Base-by-base conservation (phyloP, 2,888 invertebrate species). In the Lasioglossum malachurum region DNA sequence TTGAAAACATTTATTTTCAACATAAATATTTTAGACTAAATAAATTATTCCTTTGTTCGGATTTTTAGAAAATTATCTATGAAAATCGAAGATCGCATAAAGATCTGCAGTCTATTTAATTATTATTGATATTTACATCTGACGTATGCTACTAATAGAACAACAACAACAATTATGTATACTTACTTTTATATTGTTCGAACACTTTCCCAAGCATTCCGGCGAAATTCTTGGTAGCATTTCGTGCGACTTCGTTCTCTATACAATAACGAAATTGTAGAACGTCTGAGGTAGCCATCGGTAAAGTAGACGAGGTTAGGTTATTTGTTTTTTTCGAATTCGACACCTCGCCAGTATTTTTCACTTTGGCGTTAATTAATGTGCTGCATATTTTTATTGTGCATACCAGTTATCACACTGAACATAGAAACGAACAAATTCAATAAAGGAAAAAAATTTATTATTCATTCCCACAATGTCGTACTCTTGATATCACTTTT, bases 121-220 rank as follows among this genome's bases (percentile, higher is more conserved):
- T 64, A 44, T 35, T 60, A 69, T 35, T 41, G 57, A 76, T 60
- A 35, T 19, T 19, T n/a, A 71, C 27, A 64, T 31, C 31, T 49
- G 27, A 31, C 19, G 12, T 19, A 75, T 4, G 14, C 27, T 79
- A 44, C 60, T 64, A 31, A 31, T 64, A 31, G 31, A 64, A 53
- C 53, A 53, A 14, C n/a, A 75, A 77, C 16, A 76, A 75, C 16
- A 27, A 71, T 75, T 27, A 67, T 46, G 86, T 78, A 67, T 88
- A 92, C 93, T 91, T 93, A 94, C 94, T 91, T 88, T 90, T 89
- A 83, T 92, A 92, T 31, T 93, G 87, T 19, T 85, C 71, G 44
- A 88, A 90, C 71, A 89, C 87, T 67, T 91, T 86, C 57, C 82
- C 80, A 41, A 94, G 80, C 23, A 85, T 87, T 38, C 12, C 71